Conservation (phyloP, 2,113 vertebrate genomes). For the Pao palembangensis region DNA sequence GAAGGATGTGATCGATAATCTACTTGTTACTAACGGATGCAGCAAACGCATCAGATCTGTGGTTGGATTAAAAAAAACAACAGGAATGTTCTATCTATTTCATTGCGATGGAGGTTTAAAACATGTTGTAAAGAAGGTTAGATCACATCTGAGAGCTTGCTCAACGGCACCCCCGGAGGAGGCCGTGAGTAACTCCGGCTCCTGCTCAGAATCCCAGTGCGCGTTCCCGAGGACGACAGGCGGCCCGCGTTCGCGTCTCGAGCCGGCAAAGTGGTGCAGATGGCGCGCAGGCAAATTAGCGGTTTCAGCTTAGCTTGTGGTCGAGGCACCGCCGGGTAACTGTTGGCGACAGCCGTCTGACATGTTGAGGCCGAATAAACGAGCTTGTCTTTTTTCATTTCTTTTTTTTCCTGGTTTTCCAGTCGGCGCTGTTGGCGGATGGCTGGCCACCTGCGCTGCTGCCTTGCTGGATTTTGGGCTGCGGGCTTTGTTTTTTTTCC, state of each 20-base stretch:
- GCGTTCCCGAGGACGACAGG: neutral
- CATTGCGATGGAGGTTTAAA: no score
- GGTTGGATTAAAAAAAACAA: no score
- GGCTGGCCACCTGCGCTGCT: no score
- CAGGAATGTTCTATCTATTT: no score
- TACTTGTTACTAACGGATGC: neutral
- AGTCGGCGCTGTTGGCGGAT: no score
- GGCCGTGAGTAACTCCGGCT: neutral
- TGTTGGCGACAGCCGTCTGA: neutral
- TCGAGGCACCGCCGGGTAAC: neutral
- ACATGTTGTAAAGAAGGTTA: no score
- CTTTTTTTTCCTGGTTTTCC: no score
- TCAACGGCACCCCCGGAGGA: neutral
- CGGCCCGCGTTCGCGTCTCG: neutral
- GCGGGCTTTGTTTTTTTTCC: no score
- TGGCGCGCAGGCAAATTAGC: neutral
- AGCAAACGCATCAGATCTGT: conserved; percentile 22
- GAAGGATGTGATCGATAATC: no score
- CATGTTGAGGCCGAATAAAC: no score
- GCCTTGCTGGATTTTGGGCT: no score
- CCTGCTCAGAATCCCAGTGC: neutral
- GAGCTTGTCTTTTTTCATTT: no score
- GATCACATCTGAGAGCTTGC: neutral
- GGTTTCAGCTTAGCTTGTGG: neutral
- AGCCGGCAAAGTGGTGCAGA: neutral